Base-by-base conservation (phyloP, 2,113 vertebrate species). In the Choloepus hoffmanni region DNA sequence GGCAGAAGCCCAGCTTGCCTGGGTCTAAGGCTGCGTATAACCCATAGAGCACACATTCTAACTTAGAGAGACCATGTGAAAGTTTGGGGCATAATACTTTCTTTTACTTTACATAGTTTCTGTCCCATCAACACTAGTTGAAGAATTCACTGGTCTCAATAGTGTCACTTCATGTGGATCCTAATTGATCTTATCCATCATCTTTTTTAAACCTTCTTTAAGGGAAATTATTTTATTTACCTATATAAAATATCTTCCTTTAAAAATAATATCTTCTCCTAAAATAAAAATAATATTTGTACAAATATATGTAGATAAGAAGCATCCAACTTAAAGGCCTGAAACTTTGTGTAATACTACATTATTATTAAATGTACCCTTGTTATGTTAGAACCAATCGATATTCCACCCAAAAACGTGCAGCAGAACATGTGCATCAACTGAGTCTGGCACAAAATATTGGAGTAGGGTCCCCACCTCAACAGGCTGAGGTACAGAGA, bases 231-330 rank as follows among this genome's bases (percentile, higher is more conserved):
- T 85, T 91, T 63, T 67, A 72, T 43, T 74, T 18, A 92, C 3
- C 2, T 55, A 3, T 50, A 19, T 60, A 30, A 78, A 55, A 70
- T 92, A 72, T 28, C 5, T 3, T 45, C 13, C 89, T 94, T 60
- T 58, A 24, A 87, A 82, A 81, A 5, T 63, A 90, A 91, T 68
- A 5, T 67, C 53, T 74, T 89, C 3, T 60, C 36, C 4, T 72
- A 40, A 72, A 82, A 58, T 92, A 90, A 90, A 85, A 85, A 74
- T 45, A 90, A 40, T 43, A 50, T 10, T 70, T 84, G 55, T 43
- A 74, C 30, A 94, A 62, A 89, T 19, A 28, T 60, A 87, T 87
- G 28, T 67, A 67, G 65, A 67, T 67, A 67, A 15, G 65, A 50
- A 81, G 14, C 1, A 79, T 36, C 15, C 11, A 73, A 50, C 73